Conservation (phyloP, 2,888 invertebrate species). For the Cheilosia pagana region DNA sequence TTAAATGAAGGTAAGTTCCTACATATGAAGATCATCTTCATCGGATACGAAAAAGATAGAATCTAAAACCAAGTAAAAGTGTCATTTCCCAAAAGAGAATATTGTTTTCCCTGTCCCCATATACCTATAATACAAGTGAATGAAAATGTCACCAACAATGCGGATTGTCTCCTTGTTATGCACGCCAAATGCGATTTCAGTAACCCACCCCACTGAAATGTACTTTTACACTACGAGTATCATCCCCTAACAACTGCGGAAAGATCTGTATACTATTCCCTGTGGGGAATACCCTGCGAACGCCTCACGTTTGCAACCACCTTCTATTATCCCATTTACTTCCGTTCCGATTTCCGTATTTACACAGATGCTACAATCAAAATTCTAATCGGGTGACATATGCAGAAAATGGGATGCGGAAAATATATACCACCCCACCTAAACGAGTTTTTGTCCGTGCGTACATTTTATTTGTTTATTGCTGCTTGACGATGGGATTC, state of each 20-base stretch:
- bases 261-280: conserved; percentile 30
- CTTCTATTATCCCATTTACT: conserved; percentile 62
- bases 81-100: too few species aligned
- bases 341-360: conserved; percentile 75
- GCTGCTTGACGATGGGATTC: conserved; percentile 65
- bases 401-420: conserved; percentile 74
- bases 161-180: not conserved
- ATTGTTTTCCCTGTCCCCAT: not conserved
- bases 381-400: conserved; percentile 74
- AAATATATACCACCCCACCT: conserved; percentile 55
- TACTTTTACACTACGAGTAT: conserved; percentile 1
- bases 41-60: too few species aligned
- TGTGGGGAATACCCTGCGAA: conserved; percentile 40
- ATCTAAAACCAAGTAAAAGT: too few species aligned
- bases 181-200: not conserved
- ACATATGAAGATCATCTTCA: too few species aligned
- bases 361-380: conserved; percentile 73
- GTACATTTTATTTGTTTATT: conserved; percentile 63
- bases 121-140: too few species aligned
- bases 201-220: conserved; percentile 28
- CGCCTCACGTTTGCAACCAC: conserved; percentile 56
- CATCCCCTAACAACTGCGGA: conserved; percentile 32
- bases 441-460: conserved; percentile 18
- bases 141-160: not conserved
- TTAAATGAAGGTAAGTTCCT: too few species aligned